Percentiles rank a stretch among this genome's conserved stretches.
Evolutionary conservation across 2,888 invertebrate species (phyloP).

Genomic region (Tenthredo notha): DNA sequence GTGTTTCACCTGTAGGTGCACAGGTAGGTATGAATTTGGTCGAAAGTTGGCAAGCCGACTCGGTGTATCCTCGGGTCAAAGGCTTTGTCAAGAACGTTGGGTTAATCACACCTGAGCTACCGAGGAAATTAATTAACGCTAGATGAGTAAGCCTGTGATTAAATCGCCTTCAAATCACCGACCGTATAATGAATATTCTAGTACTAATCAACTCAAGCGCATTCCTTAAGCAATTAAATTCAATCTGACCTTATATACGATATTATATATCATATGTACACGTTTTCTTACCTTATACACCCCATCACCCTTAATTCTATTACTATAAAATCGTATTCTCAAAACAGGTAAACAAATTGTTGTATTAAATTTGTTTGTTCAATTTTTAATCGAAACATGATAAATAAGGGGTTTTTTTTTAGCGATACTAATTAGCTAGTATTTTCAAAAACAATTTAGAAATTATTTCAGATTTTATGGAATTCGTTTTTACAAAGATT

Average conservation of each 20-base stretch:
- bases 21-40: slow-evolving; percentile 29
- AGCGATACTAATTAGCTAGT: background rate
- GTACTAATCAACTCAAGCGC: slow-evolving; percentile 58
- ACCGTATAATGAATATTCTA: slow-evolving; percentile 72
- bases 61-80: slow-evolving; percentile 48
- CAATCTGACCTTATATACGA: slow-evolving; percentile 28
- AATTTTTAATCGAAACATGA: too few relatives aligned
- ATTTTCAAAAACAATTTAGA: background rate
- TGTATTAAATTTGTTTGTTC: too few relatives aligned
- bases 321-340: too few relatives aligned
- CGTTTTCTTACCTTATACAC: too few relatives aligned
- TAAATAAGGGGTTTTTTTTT: too few relatives aligned
- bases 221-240: slow-evolving; percentile 63
- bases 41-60: slow-evolving; percentile 40
- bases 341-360: too few relatives aligned
- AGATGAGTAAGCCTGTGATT: slow-evolving; percentile 69
- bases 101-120: slow-evolving; percentile 72
- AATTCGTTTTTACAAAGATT: background rate
- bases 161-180: slow-evolving; percentile 72
- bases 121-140: slow-evolving; percentile 74
- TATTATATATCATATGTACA: background rate
- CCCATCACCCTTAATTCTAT: too few relatives aligned
- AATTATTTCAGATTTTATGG: background rate
- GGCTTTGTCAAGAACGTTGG: slow-evolving; percentile 57
- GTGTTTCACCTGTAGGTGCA: slow-evolving; percentile 41